Percentiles rank a stretch among this genome's conserved stretches.
Conservation (phyloP, 2,113 vertebrate species). For the Psittacula cyanocephala region DNA sequence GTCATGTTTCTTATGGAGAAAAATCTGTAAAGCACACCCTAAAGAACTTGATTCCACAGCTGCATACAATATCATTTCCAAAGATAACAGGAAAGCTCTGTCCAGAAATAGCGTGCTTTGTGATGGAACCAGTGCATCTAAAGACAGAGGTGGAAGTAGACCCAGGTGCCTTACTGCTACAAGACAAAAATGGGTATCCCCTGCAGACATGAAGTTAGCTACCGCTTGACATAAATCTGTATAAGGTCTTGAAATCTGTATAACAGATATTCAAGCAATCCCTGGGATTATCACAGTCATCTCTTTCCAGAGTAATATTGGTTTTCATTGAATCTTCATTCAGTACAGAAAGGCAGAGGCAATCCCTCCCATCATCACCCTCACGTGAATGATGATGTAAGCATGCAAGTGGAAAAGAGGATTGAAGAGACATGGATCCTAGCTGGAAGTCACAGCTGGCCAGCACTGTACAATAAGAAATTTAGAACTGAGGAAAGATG, state of each 20-base stretch:
- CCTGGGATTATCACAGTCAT: neutral
- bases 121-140: neutral
- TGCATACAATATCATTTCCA: neutral
- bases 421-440: neutral
- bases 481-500: neutral
- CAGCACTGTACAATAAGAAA: neutral
- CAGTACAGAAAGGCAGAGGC: neutral
- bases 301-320: no score
- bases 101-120: neutral
- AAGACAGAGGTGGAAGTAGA: neutral
- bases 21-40: neutral
- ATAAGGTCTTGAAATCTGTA: neutral
- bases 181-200: neutral
- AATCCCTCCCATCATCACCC: neutral
- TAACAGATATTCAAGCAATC: neutral
- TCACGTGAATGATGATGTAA: fast-evolving
- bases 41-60: neutral
- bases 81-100: neutral
- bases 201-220: neutral
- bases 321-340: neutral
- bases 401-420: neutral
- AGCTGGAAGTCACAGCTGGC: neutral
- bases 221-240: neutral
- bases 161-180: neutral
- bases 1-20: neutral